These are phyloP conservation scores for Lathronympha strigana DNA, from an alignment of 2,888 invertebrate species.

Conservation along the genomic window DNA sequence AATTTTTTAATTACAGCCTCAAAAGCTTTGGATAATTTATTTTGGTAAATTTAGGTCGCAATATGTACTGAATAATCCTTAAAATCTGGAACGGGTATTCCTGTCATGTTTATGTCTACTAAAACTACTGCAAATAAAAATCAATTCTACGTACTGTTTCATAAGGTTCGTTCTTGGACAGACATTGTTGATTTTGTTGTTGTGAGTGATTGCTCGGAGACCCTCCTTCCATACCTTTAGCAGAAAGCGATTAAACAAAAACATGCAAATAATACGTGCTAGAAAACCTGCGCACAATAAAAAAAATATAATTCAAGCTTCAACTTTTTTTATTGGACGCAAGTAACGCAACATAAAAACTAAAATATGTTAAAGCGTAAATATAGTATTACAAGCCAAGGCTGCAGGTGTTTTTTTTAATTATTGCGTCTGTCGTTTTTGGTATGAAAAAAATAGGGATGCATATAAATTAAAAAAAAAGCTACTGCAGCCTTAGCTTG, in stretches of 20 bases:
- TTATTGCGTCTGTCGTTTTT: too few species aligned
- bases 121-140: slow-evolving; percentile 31
- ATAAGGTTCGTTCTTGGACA: slow-evolving; percentile 97
- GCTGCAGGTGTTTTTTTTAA: too few species aligned
- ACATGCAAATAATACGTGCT: slow-evolving; percentile 62
- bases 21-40: slow-evolving; percentile 9
- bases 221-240: slow-evolving; percentile 96
- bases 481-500: too few species aligned
- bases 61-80: slow-evolving; percentile 11
- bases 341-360: slow-evolving; percentile 32
- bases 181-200: slow-evolving; percentile 97
- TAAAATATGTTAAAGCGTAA: slow-evolving; percentile 19
- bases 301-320: slow-evolving; percentile 2
- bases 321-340: slow-evolving; percentile 12
- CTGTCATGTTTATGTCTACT: slow-evolving; percentile 10
- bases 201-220: slow-evolving; percentile 95
- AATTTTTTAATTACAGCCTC: slow-evolving; percentile 24
- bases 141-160: slow-evolving; percentile 95
- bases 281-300: slow-evolving; percentile 51
- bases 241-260: slow-evolving; percentile 60
- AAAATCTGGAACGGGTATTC: slow-evolving; percentile 24
- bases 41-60: slow-evolving; percentile 23
- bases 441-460: too few species aligned
- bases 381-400: too few species aligned
- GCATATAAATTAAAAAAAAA: too few species aligned